A percentile compares a stretch with the other conserved stretches of the same genome.
Evolutionary conservation across 2,888 invertebrate species (phyloP).

Genomic region (Megaustenia siamemsis): DNA sequence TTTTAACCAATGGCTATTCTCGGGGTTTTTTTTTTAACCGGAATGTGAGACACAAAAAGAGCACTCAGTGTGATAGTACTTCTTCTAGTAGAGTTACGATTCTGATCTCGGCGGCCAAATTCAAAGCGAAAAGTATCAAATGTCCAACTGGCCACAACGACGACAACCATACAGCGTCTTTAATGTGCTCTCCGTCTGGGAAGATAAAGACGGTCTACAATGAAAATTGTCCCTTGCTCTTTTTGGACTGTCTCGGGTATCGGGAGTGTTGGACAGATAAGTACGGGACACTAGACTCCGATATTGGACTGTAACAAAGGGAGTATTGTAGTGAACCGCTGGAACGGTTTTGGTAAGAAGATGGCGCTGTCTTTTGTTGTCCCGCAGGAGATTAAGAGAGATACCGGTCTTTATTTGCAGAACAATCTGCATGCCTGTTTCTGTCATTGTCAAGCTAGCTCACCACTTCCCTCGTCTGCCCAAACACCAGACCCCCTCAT

Average conservation of each 20-base stretch:
- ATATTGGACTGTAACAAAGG: constrained; percentile 12
- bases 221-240: constrained; percentile 33
- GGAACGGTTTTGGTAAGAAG: constrained; percentile 9
- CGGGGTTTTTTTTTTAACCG: no score
- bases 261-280: background rate
- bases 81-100: background rate
- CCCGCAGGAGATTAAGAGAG: constrained; percentile 35
- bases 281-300: constrained; percentile 2
- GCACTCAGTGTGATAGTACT: background rate
- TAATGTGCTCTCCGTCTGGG: constrained; percentile 19
- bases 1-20: no score
- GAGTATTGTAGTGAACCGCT: background rate
- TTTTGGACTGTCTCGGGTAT: constrained; percentile 1
- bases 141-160: background rate
- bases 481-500: background rate
- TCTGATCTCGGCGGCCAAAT: constrained; percentile 13
- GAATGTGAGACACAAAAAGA: background rate
- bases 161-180: background rate
- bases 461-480: background rate
- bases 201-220: constrained; percentile 21
- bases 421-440: constrained; percentile 4
- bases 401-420: background rate
- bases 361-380: constrained; percentile 11
- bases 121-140: constrained; percentile 20
- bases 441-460: background rate